Conservation (phyloP, 2,797 vertebrate genomes). For the Potorous gilbertii region DNA sequence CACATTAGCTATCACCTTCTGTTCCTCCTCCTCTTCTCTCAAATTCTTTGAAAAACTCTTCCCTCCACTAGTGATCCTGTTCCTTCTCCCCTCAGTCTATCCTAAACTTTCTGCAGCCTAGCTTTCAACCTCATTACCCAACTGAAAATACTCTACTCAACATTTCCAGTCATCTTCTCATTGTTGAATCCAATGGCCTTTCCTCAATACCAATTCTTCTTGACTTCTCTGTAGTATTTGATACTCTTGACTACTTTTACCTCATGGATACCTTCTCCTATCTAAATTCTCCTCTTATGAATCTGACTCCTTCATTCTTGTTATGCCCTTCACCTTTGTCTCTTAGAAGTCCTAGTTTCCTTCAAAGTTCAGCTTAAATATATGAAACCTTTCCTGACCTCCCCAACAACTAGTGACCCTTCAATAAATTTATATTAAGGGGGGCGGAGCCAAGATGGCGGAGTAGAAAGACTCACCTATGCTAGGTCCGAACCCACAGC, state of each 20-base stretch:
- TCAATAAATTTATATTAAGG: not conserved
- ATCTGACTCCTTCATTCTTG: not conserved
- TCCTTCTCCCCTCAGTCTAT: not conserved
- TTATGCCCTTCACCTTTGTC: not conserved
- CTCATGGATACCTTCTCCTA: not conserved
- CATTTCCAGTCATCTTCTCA: not conserved
- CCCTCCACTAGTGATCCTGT: not conserved
- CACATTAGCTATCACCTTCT: not conserved
- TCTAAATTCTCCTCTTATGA: not conserved
- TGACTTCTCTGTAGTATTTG: not conserved
- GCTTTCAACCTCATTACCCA: too few species aligned
- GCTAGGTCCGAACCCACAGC: too few species aligned
- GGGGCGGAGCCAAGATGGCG: too few species aligned
- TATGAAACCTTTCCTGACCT: not conserved
- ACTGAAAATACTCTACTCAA: too few species aligned
- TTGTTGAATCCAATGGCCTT: not conserved
- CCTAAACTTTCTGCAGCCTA: not conserved
- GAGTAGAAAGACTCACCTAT: too few species aligned
- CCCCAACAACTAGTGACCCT: not conserved
- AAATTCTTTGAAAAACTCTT: not conserved
- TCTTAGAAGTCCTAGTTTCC: not conserved
- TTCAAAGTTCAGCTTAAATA: not conserved
- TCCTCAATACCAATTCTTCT: not conserved
- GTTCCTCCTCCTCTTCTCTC: not conserved
- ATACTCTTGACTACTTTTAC: not conserved